Evolutionary conservation across 2,113 vertebrate genomes (phyloP).

Genomic region (Anser cygnoides): DNA sequence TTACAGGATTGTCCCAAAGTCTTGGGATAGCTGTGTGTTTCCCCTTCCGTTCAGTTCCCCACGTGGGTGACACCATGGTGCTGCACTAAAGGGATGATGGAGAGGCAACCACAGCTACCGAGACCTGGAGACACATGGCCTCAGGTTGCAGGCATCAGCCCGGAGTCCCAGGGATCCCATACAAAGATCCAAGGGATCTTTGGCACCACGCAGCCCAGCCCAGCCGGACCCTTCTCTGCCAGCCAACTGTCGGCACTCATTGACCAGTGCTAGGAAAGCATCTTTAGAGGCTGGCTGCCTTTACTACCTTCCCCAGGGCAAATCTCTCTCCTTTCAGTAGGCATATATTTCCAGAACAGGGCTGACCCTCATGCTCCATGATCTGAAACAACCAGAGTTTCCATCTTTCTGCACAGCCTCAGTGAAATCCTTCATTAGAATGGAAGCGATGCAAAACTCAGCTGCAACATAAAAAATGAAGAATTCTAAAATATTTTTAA

Average conservation of each 20-base stretch:
- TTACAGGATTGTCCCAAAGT: not conserved
- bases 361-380: not conserved
- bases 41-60: not conserved
- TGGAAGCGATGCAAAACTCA: not conserved
- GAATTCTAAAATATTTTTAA: slow-evolving; percentile 31
- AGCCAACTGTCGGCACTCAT: not conserved
- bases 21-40: not conserved
- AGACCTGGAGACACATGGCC: not conserved
- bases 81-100: not conserved
- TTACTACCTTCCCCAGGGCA: not conserved
- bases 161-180: not conserved
- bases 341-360: not conserved
- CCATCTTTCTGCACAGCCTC: slow-evolving; percentile 20
- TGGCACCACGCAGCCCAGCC: not conserved
- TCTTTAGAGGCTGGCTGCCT: not conserved
- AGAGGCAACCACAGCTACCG: not conserved
- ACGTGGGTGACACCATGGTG: accelerated
- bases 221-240: not conserved
- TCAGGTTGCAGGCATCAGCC: not conserved
- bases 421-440: not conserved
- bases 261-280: not conserved
- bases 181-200: not conserved
- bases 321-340: not conserved
- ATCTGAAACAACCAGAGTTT: slow-evolving; percentile 13
- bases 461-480: not conserved